Evolutionary conservation across 1,140 invertebrate genomes (phyloP), one percentile per base, ranked within the genome.

Genomic region (Onthophagus taurus): DNA sequence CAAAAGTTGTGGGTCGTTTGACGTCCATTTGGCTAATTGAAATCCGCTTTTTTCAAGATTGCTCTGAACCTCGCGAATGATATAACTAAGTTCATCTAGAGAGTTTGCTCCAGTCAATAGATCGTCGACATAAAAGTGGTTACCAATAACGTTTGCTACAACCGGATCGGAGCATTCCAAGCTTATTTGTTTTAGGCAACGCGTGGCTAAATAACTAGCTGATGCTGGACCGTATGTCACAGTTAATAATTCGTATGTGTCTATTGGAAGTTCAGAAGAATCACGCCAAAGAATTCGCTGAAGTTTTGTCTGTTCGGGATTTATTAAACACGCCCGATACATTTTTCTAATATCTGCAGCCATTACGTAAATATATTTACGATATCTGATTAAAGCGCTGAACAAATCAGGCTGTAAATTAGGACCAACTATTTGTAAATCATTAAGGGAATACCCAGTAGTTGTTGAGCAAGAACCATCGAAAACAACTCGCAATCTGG

Each of bases 401-500:
- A 50, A 35, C 7, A 59, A 44, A 13, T 48, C 45, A 8, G 39
- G 8, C 36, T 55, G 54, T 4, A 57, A 12, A 7, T 37, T 55
- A 4, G 51, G 49, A 18, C 57, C 57, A 6, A 19, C 12, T 14
- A 14, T 14, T n/a, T 31, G 45, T 3, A 53, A 23, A 29, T 67
- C 57, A 51, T 68, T 69, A 11, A 68, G 44, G 14, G 60, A 65
- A 13, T 49, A 23, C 5, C 62, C 59, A 8, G 37, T 50, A 4
- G 42, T 42, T 1, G 60, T 57, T 38, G 48, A 51, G 6, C 46
- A 30, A 6, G 62, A 65, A 8, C 47, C 58, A 49, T 67, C 59
- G 39, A 65, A 67, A 11, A 69, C 66, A 5, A 67, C 59, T 42
- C 65, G 39, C 7, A 65, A 29, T 49, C 59, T 59, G 1, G 63